phyloP scores from a whole-genome alignment of 2,888 invertebrate species.

The Zaprionus bogoriensis region DNA sequence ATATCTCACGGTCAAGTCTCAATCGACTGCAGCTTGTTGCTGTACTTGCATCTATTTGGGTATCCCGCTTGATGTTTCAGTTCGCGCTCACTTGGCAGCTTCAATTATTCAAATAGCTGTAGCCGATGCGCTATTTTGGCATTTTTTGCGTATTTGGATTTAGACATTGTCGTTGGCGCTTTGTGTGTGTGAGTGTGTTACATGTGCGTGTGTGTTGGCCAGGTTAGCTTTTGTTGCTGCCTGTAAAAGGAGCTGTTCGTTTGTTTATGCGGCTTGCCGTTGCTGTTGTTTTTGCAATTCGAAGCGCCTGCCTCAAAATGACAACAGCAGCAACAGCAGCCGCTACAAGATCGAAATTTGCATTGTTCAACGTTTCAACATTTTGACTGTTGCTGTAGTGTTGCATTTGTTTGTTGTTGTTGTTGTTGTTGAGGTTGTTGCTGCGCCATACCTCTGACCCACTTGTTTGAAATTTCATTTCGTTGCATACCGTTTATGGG shows the following conservation, averaged over 20 bases:
- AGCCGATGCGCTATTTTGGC: slow-evolving; percentile 47
- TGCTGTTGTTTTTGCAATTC: slow-evolving; percentile 38
- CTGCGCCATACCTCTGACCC: slow-evolving; percentile 56
- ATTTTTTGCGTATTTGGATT: slow-evolving; percentile 66
- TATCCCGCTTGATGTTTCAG: background rate
- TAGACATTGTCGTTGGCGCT: slow-evolving; percentile 41
- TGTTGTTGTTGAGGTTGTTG: slow-evolving; percentile 19
- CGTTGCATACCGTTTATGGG: slow-evolving; percentile 55
- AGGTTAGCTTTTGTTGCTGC: slow-evolving; percentile 3
- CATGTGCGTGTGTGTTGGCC: slow-evolving; percentile 5
- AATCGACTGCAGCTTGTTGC: background rate
- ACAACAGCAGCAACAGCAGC: slow-evolving; percentile 34
- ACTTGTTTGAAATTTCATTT: slow-evolving; percentile 63
- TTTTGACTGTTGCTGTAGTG: slow-evolving; percentile 14
- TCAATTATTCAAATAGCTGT: slow-evolving; percentile 48
- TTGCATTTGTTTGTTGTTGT: slow-evolving; percentile 3
- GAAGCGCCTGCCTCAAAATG: slow-evolving; percentile 55
- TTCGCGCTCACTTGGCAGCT: slow-evolving; percentile 15
- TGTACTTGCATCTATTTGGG: background rate
- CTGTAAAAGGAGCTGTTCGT: slow-evolving; percentile 57
- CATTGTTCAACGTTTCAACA: slow-evolving; percentile 54
- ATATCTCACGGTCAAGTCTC: background rate
- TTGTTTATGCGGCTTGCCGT: no score
- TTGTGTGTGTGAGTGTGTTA: slow-evolving; percentile 6
- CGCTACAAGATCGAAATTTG: slow-evolving; percentile 51